A percentile compares a stretch with the other conserved stretches of the same genome.
Evolutionary conservation across 2,888 invertebrate species (phyloP).

Genomic region (Troides aeacus): DNA sequence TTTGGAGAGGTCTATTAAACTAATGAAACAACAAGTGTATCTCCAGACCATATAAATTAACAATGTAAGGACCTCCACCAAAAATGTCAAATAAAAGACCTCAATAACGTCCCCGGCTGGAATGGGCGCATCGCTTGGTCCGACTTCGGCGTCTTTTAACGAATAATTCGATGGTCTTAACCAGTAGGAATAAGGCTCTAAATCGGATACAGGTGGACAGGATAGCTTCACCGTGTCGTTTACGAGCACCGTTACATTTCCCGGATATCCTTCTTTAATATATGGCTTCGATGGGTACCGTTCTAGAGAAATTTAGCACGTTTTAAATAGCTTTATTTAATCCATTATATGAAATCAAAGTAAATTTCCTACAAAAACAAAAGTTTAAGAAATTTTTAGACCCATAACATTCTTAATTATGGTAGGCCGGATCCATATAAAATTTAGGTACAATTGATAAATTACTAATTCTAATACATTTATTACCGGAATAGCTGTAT

Average conservation of each 20-base stretch:
- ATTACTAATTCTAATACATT: too few species aligned
- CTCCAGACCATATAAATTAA: background rate
- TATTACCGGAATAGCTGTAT: too few species aligned
- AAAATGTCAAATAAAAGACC: slow-evolving; percentile 58
- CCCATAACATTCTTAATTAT: too few species aligned
- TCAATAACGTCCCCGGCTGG: slow-evolving; percentile 59
- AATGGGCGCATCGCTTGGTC: slow-evolving; percentile 66
- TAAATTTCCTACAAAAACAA: slow-evolving; percentile 33
- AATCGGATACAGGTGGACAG: slow-evolving; percentile 90
- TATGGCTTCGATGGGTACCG: slow-evolving; percentile 92
- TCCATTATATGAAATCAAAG: slow-evolving; percentile 2
- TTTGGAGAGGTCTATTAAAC: background rate
- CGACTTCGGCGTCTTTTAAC: slow-evolving; percentile 60
- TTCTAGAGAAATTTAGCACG: slow-evolving; percentile 75
- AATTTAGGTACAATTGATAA: too few species aligned
- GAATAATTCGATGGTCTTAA: slow-evolving; percentile 77
- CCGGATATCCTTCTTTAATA: slow-evolving; percentile 88
- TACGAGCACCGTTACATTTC: slow-evolving; percentile 87
- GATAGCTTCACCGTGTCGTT: slow-evolving; percentile 86
- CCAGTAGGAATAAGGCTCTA: slow-evolving; percentile 92
- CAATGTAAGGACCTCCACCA: slow-evolving; percentile 51
- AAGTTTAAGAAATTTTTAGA: too few species aligned
- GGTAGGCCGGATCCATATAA: too few species aligned
- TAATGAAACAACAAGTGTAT: background rate
- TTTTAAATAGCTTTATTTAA: slow-evolving; percentile 10